A percentile compares a stretch with the other conserved stretches of the same genome.
phyloP scores from a whole-genome alignment of 2,888 invertebrate species.

The Mylabris sibirica region DNA sequence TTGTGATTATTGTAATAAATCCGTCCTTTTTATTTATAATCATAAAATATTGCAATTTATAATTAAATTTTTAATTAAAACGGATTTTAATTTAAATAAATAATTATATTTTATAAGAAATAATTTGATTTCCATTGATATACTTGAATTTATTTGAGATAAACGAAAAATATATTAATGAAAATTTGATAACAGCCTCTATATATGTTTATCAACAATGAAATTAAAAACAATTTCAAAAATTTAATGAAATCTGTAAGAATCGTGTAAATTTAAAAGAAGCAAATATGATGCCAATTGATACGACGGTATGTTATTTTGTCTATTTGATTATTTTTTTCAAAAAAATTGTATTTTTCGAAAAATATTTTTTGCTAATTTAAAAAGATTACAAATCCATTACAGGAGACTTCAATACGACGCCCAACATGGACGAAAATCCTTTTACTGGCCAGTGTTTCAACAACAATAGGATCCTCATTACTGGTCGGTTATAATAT shows the following conservation, averaged over 20 bases:
- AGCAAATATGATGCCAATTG: neutral
- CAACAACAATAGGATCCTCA: slow-evolving; percentile 79
- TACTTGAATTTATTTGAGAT: neutral
- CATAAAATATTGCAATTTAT: neutral
- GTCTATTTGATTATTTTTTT: neutral
- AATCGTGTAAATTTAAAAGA: neutral
- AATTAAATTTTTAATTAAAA: slow-evolving; percentile 3
- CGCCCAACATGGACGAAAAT: slow-evolving; percentile 69
- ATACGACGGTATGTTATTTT: neutral
- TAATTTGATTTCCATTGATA: neutral
- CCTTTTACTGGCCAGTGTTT: slow-evolving; percentile 72
- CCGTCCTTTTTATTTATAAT: neutral
- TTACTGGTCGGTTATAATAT: slow-evolving; percentile 86
- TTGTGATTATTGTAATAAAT: slow-evolving; percentile 14
- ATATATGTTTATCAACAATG: neutral
- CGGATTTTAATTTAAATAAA: neutral
- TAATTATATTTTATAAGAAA: neutral
- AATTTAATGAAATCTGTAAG: neutral
- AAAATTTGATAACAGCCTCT: neutral
- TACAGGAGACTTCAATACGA: slow-evolving; percentile 47
- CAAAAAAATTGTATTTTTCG: neutral
- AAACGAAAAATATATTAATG: neutral
- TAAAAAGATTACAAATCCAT: slow-evolving; percentile 21
- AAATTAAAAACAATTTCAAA: neutral
- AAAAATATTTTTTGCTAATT: neutral